Evolutionary conservation across 2,797 vertebrate genomes (phyloP).

Genomic region (Delichon dasypus): DNA sequence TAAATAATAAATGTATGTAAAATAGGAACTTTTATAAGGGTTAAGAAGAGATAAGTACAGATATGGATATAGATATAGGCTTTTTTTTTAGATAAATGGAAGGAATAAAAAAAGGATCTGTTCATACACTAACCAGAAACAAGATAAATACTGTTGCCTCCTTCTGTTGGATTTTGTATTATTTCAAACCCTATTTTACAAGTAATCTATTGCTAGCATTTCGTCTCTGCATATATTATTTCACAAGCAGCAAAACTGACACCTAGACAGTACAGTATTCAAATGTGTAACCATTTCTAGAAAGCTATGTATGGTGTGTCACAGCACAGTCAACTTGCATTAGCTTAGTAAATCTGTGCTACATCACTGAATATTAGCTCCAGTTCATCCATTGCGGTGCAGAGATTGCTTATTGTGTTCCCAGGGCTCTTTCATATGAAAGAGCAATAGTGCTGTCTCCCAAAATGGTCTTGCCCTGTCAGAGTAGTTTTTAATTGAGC

Average conservation of each 20-base stretch:
- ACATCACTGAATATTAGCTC: constrained; percentile 64
- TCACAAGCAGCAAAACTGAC: neutral
- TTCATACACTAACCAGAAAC: neutral
- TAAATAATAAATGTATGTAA: neutral
- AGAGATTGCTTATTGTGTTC: constrained; percentile 50
- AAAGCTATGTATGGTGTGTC: constrained; percentile 21
- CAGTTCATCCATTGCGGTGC: constrained; percentile 42
- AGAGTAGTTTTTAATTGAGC: constrained; percentile 68
- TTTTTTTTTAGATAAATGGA: neutral
- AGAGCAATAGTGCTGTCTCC: constrained; percentile 48
- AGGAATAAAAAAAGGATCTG: neutral
- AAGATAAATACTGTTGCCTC: neutral
- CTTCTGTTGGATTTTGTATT: neutral
- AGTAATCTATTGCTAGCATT: neutral
- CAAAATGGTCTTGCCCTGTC: constrained; percentile 51
- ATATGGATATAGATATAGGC: neutral
- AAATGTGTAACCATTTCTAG: constrained; percentile 23
- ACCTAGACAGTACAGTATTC: neutral
- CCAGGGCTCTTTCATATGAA: constrained; percentile 57
- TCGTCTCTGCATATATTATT: neutral
- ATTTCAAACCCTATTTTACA: neutral
- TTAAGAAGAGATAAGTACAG: neutral
- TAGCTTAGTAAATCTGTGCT: constrained; percentile 35
- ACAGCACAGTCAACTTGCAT: constrained; percentile 45
- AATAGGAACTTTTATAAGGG: neutral